Base-by-base conservation (phyloP, 2,113 vertebrate genomes). In the Lepus timidus region DNA sequence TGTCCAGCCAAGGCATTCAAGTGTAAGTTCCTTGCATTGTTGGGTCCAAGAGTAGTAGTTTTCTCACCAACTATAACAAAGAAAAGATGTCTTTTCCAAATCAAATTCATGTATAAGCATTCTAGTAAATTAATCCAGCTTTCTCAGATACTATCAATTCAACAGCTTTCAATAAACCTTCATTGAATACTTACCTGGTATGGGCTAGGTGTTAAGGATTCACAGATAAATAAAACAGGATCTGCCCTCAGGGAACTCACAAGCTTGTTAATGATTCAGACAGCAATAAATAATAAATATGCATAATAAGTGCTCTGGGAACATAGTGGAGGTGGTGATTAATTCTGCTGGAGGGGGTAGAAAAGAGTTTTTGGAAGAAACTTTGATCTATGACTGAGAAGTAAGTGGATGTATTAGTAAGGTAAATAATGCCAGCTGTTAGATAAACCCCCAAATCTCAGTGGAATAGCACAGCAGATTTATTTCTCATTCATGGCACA, bases 251-350 rank as follows among this genome's bases (percentile, higher is more conserved):
- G n/a, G 55, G 33, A 81, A 22, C 64, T 95, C 68, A 75, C 44
- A 95, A 62, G 61, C 44, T 87, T 80, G 29, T 20, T 83, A 75
- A 85, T 80, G 61, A 92, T 91, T 90, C 61, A 88, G 68, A 88
- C 14, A 85, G 68, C 85, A 91, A 83, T 96, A 86, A 96, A 92
- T 94, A 90, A 93, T 90, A 94, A 83, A 85, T 93, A 93, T 65
- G 55, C 36, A 80, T 91, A 94, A 95, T 84, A 65, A 95, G 75
- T 90, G 68, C 55, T 81, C 44, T 90, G 52, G 51, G 68, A 93
- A 76, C 94, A 83, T 65, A 80, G 73, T 83, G 70, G 82, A 90
- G 65, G 81, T 39, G 22, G 61, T 80, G 70, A 96, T 95, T 95
- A 86, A 94, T 95, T 95, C 70, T 88, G 65, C 68, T 76, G 52